Base-by-base conservation (phyloP, 2,113 vertebrate genomes). In the Mola mola region DNA sequence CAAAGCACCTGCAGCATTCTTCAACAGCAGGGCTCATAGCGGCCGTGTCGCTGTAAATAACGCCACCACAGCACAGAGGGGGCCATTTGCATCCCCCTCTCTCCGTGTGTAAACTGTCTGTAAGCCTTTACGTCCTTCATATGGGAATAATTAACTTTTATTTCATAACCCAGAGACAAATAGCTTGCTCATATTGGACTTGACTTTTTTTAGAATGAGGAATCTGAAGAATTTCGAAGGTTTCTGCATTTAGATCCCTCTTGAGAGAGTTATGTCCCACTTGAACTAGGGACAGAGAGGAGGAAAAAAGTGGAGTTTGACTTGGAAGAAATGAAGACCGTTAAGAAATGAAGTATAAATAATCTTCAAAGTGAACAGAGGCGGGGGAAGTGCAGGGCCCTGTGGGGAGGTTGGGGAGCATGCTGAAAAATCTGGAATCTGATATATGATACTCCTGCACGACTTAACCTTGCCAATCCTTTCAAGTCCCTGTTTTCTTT, bases 291-390 rank as follows among this genome's bases (percentile, higher is more conserved):
- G 29, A 7, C 33, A 66, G 26, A 50, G 24, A 59, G 33, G 50
- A 46, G 50, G 15, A 50, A 31, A 40, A 63, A 69, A 36, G 20
- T 26, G 10, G 68, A 64, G 77, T 84, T 75, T 72, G 67, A 79
- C 62, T 79, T 85, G 66, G 75, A 81, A 64, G 58, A 75, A 85
- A 77, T 72, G 40, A 73, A 68, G 61, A 57, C 66, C 44, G 66
- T 72, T 66, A 66, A 72, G 65, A 84, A 82, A 76, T 73, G 21
- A 82, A 81, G 68, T 69, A 70, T 68, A 84, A 90, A 88, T 86
- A 82, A 82, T 74, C 72, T 86, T 90, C 75, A 90, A 88, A 89
- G 88, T 67, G 58, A 71, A 55, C 11, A 34, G 70, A 65, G 52
- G 69, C 52, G 31, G 40, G 42, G 46, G 55, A 52, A 67, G 43